A percentile compares a stretch with the other conserved stretches of the same genome.
Conservation (phyloP, 2,113 vertebrate genomes). For the Lophura nycthemera region DNA sequence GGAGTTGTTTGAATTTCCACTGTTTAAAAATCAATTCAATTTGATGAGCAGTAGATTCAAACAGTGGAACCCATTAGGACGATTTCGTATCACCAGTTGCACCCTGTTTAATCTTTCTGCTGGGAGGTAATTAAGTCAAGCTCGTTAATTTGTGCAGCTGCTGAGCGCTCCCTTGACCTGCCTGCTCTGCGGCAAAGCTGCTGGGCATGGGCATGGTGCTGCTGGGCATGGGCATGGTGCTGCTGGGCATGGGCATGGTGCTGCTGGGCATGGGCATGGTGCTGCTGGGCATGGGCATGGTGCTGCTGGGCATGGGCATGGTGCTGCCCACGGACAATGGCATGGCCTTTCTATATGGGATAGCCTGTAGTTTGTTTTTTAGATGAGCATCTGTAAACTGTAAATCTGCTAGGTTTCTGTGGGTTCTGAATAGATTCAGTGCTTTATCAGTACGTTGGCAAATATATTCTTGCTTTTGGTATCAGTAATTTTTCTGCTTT, state of each 20-base stretch:
- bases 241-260: no score
- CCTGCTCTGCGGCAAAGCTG: not conserved
- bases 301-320: not conserved
- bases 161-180: not conserved
- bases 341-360: not conserved
- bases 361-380: not conserved
- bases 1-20: constrained; percentile 61
- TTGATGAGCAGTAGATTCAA: constrained; percentile 50
- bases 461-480: not conserved
- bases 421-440: not conserved
- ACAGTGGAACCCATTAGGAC: constrained; percentile 48
- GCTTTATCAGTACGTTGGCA: not conserved
- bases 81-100: constrained; percentile 38
- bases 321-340: no score
- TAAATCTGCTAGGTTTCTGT: not conserved
- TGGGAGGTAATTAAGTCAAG: constrained; percentile 51
- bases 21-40: constrained; percentile 65
- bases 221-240: no score
- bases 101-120: constrained; percentile 54
- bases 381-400: not conserved
- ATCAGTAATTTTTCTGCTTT: not conserved
- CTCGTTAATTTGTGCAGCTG: constrained; percentile 40
- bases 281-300: no score
- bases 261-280: no score
- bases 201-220: no score